Percentiles rank a stretch among this genome's conserved stretches.
These are phyloP conservation scores for Chrysolina oricalcia DNA, from an alignment of 2,888 invertebrate species.

Conservation along the genomic window DNA sequence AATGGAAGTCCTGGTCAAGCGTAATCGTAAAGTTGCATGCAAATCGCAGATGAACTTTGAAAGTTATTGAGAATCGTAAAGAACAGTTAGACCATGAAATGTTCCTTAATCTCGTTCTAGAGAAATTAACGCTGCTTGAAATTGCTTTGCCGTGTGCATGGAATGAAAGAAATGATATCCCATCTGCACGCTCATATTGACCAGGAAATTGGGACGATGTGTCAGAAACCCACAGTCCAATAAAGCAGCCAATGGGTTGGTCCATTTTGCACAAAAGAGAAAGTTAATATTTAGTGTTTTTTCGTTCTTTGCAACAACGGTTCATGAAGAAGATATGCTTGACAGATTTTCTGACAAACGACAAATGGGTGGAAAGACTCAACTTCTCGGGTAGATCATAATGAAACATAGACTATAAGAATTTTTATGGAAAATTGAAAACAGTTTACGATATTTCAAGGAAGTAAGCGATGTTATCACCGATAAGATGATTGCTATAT, in stretches of 20 bases:
- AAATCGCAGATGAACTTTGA: neutral
- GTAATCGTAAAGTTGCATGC: neutral
- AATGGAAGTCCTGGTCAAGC: constrained; percentile 12
- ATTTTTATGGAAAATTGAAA: too few species aligned
- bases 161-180: neutral
- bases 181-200: neutral
- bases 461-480: too few species aligned
- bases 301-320: too few species aligned
- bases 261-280: neutral
- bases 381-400: too few species aligned
- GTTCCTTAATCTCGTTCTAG: neutral
- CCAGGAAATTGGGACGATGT: neutral
- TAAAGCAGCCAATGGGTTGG: neutral
- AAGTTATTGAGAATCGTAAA: neutral
- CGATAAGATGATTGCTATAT: too few species aligned
- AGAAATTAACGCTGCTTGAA: neutral
- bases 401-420: too few species aligned
- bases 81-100: neutral
- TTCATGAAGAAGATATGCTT: too few species aligned
- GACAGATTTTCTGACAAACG: too few species aligned
- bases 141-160: neutral
- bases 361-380: too few species aligned
- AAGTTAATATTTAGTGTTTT: too few species aligned
- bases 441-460: too few species aligned
- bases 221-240: neutral